Evolutionary conservation across 2,888 invertebrate species (phyloP).

Genomic region (Eristalinus aeneus): DNA sequence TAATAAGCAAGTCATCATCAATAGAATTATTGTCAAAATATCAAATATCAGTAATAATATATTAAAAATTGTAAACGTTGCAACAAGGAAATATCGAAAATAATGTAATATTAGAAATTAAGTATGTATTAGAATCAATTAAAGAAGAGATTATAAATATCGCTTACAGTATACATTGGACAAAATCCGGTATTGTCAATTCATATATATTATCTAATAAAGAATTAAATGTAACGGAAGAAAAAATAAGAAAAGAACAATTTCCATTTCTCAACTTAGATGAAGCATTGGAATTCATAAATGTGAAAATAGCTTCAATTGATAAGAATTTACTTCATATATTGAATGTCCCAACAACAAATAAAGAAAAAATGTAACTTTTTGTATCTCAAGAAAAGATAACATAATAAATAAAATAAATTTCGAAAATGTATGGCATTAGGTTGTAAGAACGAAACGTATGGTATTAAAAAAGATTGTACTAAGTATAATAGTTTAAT

Average conservation of each 20-base stretch:
- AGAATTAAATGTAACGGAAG: too few relatives aligned
- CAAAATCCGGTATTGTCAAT: background rate
- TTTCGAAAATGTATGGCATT: too few relatives aligned
- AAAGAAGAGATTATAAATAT: too few relatives aligned
- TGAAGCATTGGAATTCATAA: too few relatives aligned
- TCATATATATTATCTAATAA: background rate
- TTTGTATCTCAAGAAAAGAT: background rate
- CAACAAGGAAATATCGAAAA: background rate
- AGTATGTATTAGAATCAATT: background rate
- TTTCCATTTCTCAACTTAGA: too few relatives aligned
- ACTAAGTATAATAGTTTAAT: too few relatives aligned
- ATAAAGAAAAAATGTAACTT: background rate
- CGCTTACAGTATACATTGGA: too few relatives aligned
- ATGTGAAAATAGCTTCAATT: too few relatives aligned
- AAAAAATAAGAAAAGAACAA: too few relatives aligned
- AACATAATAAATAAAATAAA: background rate
- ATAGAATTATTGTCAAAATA: background rate
- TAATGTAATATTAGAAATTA: background rate
- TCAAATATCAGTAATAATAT: too few relatives aligned
- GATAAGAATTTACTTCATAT: background rate
- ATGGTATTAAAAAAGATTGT: background rate
- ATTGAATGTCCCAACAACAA: background rate
- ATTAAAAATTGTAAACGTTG: background rate
- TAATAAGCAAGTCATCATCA: background rate
- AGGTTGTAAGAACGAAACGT: too few relatives aligned